Evolutionary conservation across 1,140 invertebrate species (phyloP).

Genomic region (Drosophila lacertosa): DNA sequence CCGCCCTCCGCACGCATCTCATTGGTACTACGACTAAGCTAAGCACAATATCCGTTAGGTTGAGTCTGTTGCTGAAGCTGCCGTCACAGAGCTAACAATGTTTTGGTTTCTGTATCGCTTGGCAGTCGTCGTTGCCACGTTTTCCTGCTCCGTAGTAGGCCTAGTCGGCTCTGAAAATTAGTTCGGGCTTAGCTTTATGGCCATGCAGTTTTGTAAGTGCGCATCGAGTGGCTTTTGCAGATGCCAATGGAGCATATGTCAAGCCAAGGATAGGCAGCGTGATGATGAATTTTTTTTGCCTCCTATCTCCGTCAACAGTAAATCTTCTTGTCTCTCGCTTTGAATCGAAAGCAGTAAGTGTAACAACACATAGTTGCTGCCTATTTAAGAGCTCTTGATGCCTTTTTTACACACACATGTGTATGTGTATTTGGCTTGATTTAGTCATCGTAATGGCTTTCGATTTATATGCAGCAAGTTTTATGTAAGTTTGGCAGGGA

Average conservation of each 20-base stretch:
- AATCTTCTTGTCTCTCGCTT: background rate
- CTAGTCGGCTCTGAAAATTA: slow-evolving; percentile 69
- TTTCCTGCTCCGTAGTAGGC: slow-evolving; percentile 36
- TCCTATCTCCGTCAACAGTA: background rate
- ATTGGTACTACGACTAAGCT: slow-evolving; percentile 1
- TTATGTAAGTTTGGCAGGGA: slow-evolving; percentile 37
- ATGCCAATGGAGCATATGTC: slow-evolving; percentile 23
- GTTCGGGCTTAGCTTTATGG: slow-evolving; percentile 55
- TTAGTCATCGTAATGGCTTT: slow-evolving; percentile 17
- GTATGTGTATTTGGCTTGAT: slow-evolving; percentile 7
- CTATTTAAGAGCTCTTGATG: slow-evolving; percentile 8
- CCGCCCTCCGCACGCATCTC: background rate
- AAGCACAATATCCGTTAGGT: slow-evolving; percentile 57
- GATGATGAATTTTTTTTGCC: slow-evolving; percentile 46
- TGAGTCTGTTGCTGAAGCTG: slow-evolving; percentile 20
- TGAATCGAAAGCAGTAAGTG: slow-evolving; percentile 1
- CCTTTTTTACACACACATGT: background rate
- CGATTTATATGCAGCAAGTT: slow-evolving; percentile 28
- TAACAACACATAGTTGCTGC: slow-evolving; percentile 6
- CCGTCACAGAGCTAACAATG: slow-evolving; percentile 33
- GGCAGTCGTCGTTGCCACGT: slow-evolving; percentile 17
- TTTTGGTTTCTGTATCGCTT: slow-evolving; percentile 34
- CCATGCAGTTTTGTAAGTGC: slow-evolving; percentile 37
- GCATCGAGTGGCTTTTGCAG: slow-evolving; percentile 32
- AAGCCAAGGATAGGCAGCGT: slow-evolving; percentile 3